Evolutionary conservation across 2,888 invertebrate genomes (phyloP).

Genomic region (Creontiades dilutus): DNA sequence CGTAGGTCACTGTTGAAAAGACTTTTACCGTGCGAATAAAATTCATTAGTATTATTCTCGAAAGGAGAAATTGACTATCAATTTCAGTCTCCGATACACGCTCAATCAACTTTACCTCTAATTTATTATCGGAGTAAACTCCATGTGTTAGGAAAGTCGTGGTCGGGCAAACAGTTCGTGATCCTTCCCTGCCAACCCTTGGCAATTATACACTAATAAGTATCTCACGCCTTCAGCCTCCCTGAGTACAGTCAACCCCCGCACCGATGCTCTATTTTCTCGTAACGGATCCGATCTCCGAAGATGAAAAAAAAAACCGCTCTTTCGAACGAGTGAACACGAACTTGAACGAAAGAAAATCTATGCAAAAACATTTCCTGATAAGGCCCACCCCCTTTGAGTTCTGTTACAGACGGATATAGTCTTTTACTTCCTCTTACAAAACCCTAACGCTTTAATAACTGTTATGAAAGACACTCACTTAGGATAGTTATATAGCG

Average conservation of each 20-base stretch:
- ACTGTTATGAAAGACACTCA: constrained; percentile 23
- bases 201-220: constrained; percentile 64
- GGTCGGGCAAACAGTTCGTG: constrained; percentile 54
- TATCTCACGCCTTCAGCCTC: constrained; percentile 58
- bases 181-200: constrained; percentile 58
- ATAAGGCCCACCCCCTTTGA: constrained; percentile 19
- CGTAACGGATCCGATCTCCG: not conserved
- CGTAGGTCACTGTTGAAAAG: not conserved
- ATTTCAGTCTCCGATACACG: not conserved
- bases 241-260: not conserved
- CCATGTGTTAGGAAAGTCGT: constrained; percentile 48
- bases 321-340: not conserved
- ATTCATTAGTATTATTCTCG: not conserved
- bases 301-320: not conserved
- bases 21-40: not conserved
- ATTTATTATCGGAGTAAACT: constrained; percentile 35
- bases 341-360: constrained; percentile 2
- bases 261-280: not conserved
- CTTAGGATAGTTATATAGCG: not conserved
- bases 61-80: constrained; percentile 22
- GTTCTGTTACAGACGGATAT: not conserved
- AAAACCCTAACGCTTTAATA: constrained; percentile 13
- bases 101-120: not conserved
- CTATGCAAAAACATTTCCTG: constrained; percentile 24
- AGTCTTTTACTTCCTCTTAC: constrained; percentile 1